Evolutionary conservation across 2,113 vertebrate species (phyloP).

Genomic region (Danionella cerebrum): DNA sequence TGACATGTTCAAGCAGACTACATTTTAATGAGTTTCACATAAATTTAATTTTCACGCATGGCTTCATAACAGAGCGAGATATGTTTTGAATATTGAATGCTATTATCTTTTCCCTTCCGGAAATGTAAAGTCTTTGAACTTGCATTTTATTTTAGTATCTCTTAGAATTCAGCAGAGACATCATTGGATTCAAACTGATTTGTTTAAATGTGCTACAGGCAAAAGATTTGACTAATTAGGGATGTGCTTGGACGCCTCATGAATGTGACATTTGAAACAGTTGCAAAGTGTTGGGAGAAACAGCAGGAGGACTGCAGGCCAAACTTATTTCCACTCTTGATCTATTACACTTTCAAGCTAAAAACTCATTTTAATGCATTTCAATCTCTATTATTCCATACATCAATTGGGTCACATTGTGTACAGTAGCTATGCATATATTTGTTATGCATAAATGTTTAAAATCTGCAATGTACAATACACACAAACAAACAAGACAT

Average conservation of each 20-base stretch:
- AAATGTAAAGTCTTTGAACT: conserved; percentile 12
- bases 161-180: conserved; percentile 54
- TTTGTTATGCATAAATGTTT: too few species aligned
- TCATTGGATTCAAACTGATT: conserved; percentile 47
- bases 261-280: conserved; percentile 30
- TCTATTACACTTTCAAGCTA: conserved; percentile 17
- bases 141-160: conserved; percentile 43
- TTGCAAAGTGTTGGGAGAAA: conserved; percentile 32
- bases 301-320: conserved; percentile 10
- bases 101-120: background rate
- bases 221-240: conserved; percentile 50
- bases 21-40: conserved; percentile 3
- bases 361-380: background rate
- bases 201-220: conserved; percentile 53
- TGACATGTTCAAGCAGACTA: background rate
- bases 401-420: background rate
- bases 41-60: background rate
- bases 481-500: too few species aligned
- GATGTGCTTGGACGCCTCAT: conserved; percentile 36
- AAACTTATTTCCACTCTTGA: background rate
- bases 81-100: background rate
- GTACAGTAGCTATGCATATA: background rate
- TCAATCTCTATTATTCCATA: background rate
- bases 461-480: too few species aligned
- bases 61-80: conserved; percentile 3